Base-by-base conservation (phyloP, 2,888 invertebrate species). In the Troglohyphantes excavatus region DNA sequence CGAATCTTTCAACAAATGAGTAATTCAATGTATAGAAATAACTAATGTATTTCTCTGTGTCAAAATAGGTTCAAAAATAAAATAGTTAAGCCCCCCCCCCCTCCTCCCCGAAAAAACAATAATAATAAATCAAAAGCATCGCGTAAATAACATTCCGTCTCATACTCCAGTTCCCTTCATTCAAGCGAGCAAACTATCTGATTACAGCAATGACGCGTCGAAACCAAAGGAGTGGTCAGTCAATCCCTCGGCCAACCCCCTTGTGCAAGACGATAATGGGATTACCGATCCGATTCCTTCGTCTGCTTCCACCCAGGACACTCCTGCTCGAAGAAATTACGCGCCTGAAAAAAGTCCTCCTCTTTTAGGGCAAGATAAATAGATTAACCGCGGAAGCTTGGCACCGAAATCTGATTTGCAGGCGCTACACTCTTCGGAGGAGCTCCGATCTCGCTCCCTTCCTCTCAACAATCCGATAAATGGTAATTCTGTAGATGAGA, bases 371-470 rank as follows among this genome's bases (percentile, higher is more conserved):
- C 19, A n/a, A 13, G 43, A 43, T 85, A 85, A 85, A 68, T 68
- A 76, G 85, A 85, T 85, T 85, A 85, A 59, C 67, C 27, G 46
- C 33, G 53, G 85, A 76, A 76, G 85, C 85, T 85, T 76, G 67
- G 68, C 68, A 59, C 21, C 53, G 59, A 85, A 85, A 85, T 76
- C 76, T 76, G 85, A 85, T 85, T 85, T 76, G 39, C 67, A 33
- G 67, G 75, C 67, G 67, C 33, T 33, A 19, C 75, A 73, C n/a
- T 27, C 27, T 27, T 19, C 11, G 21, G 9, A 2, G 19, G 1
- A 11, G 29, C 19, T 33, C 11, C 13, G 70, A 70, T 43, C 21
- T 23, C 26, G 73, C 21, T 21, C 26, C 53, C n/a, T 17, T 53
- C 53, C 17, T 53, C 53, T 2, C 33, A 33, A n/a, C 6, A 53